Evolutionary conservation across 1,140 invertebrate genomes (phyloP), one percentile per base, ranked within the genome.

Genomic region (Eurosta solidaginis): DNA sequence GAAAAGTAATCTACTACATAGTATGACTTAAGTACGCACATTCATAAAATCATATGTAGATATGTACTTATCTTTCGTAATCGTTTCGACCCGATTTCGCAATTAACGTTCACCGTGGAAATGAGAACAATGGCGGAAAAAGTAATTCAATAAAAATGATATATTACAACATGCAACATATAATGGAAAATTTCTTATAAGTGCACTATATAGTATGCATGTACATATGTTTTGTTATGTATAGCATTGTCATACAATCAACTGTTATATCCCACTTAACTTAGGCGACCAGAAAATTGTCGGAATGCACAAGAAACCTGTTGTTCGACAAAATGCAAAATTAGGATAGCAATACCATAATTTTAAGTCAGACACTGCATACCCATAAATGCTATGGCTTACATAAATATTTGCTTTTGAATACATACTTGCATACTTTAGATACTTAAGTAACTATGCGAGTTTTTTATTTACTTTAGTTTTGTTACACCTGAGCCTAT

Each of bases 61-160:
- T 4, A 63, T 7, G 22, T 20, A 40, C 4, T 4, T 9, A 68
- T 20, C 33, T 68, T 68, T 68, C n/a, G 59, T 68, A 68, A 68
- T 22, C 17, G 59, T 40, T 4, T 29, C 59, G 59, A 68, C 59
- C 59, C 12, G 59, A 68, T 68, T 68, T n/a, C n/a, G 40, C 59
- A 68, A 68, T 40, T 68, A n/a, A 22, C 59, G 59, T n/a, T n/a
- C n/a, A n/a, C 33, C 59, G 59, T 68, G 59, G 59, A 68, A 68
- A 68, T 68, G 33, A 40, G 59, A 68, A 68, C 59, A 68, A 68
- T 42, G 59, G 59, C n/a, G 59, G n/a, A 68, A 68, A 63, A 68
- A n/a, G 59, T 22, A 42, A 68, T 68, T 68, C 40, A 33, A 68
- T 68, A 40, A 68, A 54, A 68, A 68, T 68, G 59, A 68, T 68